Conservation (phyloP, 2,113 vertebrate species). For the Agapornis roseicollis region DNA sequence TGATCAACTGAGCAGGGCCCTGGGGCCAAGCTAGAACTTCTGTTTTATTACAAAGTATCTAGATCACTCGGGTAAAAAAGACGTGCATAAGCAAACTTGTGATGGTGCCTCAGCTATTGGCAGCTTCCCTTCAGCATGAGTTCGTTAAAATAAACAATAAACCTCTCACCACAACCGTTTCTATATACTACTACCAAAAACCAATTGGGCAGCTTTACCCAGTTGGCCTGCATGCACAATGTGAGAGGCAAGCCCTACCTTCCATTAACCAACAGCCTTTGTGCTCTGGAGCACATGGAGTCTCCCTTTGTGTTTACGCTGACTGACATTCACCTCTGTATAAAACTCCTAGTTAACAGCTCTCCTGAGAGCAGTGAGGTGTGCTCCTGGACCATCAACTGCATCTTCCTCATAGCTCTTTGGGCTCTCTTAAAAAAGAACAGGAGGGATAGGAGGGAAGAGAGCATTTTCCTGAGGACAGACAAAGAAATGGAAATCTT, state of each 20-base stretch:
- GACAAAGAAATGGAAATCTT: neutral
- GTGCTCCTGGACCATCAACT: neutral
- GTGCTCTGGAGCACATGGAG: neutral
- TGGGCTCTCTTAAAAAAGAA: neutral
- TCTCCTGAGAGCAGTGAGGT: neutral
- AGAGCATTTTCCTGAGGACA: neutral
- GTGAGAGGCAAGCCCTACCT: neutral
- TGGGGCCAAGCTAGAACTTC: neutral
- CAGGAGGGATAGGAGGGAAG: neutral
- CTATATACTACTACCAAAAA: neutral
- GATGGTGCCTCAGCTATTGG: neutral
- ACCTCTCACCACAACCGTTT: neutral
- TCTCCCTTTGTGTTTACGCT: neutral
- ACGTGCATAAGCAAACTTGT: neutral
- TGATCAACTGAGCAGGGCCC: no score
- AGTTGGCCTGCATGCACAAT: neutral
- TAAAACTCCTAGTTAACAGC: neutral
- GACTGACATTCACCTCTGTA: neutral
- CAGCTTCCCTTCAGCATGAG: neutral
- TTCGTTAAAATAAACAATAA: neutral
- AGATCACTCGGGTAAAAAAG: neutral
- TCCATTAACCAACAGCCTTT: neutral
- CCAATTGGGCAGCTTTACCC: neutral
- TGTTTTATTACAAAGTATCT: neutral
- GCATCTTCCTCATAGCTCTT: neutral